Conservation (phyloP, 2,888 invertebrate genomes). For the Enchytraeus crypticus region DNA sequence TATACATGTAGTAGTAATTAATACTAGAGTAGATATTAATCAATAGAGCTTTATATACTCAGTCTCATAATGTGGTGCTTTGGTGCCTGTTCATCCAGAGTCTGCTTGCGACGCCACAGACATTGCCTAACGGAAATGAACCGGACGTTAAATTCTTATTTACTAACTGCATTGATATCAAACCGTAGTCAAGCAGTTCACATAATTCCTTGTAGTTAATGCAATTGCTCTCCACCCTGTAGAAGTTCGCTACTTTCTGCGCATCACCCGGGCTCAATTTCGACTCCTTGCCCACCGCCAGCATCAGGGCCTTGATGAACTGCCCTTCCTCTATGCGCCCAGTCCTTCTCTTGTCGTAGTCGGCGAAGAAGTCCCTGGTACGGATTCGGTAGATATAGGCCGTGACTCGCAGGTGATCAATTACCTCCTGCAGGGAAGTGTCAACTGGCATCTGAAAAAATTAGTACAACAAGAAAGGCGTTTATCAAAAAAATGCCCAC, state of each 20-base stretch:
- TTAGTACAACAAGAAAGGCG: too few species aligned
- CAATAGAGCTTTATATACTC: too few species aligned
- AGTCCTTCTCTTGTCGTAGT: slow-evolving; percentile 17
- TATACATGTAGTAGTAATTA: too few species aligned
- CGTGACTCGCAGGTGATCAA: slow-evolving; percentile 44
- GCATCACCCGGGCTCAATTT: slow-evolving; percentile 43
- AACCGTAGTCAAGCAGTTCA: slow-evolving; percentile 21
- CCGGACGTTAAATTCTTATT: too few species aligned
- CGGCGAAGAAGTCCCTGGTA: slow-evolving; percentile 47
- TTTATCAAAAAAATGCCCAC: too few species aligned
- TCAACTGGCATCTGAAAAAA: neutral
- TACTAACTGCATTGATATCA: too few species aligned
- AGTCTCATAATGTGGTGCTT: too few species aligned
- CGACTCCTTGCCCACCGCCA: slow-evolving; percentile 46
- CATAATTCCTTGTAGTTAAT: slow-evolving; percentile 47
- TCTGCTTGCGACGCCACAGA: too few species aligned
- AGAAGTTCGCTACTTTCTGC: slow-evolving; percentile 44
- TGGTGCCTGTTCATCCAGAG: too few species aligned
- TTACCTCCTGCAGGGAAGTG: slow-evolving; percentile 37
- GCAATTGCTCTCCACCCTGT: slow-evolving; percentile 41
- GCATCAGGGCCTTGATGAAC: slow-evolving; percentile 45
- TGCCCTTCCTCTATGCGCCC: slow-evolving; percentile 46
- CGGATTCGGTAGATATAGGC: slow-evolving; percentile 46
- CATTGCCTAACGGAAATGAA: too few species aligned
- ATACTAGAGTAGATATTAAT: too few species aligned